These are phyloP conservation scores for Oostethus manadensis DNA, from an alignment of 2,113 vertebrate species.

Conservation along the genomic window DNA sequence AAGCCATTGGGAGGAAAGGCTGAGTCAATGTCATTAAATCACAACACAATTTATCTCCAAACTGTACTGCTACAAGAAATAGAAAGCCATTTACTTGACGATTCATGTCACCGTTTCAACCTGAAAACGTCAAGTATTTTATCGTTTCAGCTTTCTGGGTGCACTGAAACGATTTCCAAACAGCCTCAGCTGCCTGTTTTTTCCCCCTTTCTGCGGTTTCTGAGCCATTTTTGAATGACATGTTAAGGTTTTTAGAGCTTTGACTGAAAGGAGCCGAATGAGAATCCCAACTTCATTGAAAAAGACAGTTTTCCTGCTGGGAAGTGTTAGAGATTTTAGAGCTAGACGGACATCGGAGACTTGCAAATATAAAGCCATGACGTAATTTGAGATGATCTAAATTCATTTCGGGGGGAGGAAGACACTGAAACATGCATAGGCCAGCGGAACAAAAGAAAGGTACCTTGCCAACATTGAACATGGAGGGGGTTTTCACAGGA, in stretches of 20 bases:
- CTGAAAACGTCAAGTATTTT: too few relatives aligned
- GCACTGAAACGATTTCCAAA: too few relatives aligned
- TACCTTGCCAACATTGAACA: slow-evolving; percentile 22
- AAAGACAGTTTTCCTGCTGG: slow-evolving; percentile 66
- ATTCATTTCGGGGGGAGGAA: not conserved
- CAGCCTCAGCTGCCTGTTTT: slow-evolving; percentile 37
- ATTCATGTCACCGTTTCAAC: too few relatives aligned
- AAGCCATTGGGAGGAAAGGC: too few relatives aligned
- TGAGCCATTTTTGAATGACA: slow-evolving; percentile 81
- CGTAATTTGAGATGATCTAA: slow-evolving; percentile 13
- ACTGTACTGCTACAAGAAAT: too few relatives aligned
- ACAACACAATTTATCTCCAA: too few relatives aligned
- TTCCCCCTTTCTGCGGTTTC: slow-evolving; percentile 34
- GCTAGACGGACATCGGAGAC: slow-evolving; percentile 18
- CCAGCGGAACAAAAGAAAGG: slow-evolving; percentile 29
- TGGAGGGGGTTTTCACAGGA: slow-evolving; percentile 15
- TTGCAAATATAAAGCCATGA: slow-evolving; percentile 17
- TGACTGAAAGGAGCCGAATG: slow-evolving; percentile 69
- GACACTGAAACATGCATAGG: not conserved
- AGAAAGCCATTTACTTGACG: too few relatives aligned
- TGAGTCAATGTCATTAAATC: too few relatives aligned
- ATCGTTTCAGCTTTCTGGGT: too few relatives aligned
- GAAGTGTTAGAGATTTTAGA: slow-evolving; percentile 35
- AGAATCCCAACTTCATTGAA: slow-evolving; percentile 80
- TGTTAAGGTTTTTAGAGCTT: slow-evolving; percentile 80